Conservation (phyloP, 2,888 invertebrate genomes). For the Orchesella flavescens region DNA sequence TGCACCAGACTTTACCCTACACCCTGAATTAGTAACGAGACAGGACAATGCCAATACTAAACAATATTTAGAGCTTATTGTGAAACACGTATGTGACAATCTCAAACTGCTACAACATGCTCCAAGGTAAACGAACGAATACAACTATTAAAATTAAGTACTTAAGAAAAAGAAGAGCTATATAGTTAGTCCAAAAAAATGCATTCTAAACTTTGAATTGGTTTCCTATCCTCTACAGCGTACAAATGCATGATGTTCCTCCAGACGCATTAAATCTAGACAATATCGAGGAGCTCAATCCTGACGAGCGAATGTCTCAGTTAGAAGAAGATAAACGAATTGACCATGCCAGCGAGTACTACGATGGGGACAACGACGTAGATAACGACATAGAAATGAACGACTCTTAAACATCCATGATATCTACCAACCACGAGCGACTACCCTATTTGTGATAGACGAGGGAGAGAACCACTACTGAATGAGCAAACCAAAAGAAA, state of each 20-base stretch:
- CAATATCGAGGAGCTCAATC: constrained; percentile 84
- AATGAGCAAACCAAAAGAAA: too few species aligned
- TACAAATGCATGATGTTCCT: constrained; percentile 97
- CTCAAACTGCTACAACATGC: constrained; percentile 94
- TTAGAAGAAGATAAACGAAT: constrained; percentile 86
- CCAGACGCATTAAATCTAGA: constrained; percentile 86
- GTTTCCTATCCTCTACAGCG: too few species aligned
- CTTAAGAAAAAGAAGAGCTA: not conserved
- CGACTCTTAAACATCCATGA: constrained; percentile 24
- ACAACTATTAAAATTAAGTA: not conserved
- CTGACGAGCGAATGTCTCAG: constrained; percentile 83
- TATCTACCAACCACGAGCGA: too few species aligned
- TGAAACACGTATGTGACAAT: constrained; percentile 90
- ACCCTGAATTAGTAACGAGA: constrained; percentile 91
- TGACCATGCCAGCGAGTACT: constrained; percentile 90
- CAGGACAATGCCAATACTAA: constrained; percentile 96
- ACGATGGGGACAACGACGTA: constrained; percentile 91
- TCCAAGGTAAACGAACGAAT: constrained; percentile 77
- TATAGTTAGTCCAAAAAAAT: not conserved
- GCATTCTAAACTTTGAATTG: not conserved
- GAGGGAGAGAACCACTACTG: not conserved
- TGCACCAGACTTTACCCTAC: constrained; percentile 95
- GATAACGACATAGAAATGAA: constrained; percentile 75
- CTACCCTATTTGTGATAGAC: not conserved
- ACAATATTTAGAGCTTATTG: constrained; percentile 94